Evolutionary conservation across 2,797 vertebrate genomes (phyloP).

Genomic region (Thripadectes ignobilis): DNA sequence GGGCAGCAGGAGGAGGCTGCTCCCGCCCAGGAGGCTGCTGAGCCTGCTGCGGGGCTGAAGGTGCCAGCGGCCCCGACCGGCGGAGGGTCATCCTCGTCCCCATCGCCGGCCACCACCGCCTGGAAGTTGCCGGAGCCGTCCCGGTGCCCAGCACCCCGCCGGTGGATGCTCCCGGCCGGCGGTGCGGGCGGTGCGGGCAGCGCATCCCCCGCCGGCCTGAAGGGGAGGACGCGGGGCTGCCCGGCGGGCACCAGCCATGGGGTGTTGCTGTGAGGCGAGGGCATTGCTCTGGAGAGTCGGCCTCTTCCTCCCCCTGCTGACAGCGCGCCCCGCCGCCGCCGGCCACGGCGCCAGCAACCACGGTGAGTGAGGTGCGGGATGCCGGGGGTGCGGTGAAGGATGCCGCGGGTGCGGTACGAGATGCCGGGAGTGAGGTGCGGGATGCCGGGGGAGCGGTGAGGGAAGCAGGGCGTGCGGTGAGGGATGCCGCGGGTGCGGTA

Average conservation of each 20-base stretch:
- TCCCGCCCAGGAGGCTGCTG: background rate
- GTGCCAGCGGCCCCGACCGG: background rate
- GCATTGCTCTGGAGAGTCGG: conserved; percentile 70
- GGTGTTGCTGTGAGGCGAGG: conserved; percentile 47
- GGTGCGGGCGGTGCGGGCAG: background rate
- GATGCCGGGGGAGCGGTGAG: background rate
- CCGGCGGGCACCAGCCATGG: conserved; percentile 60
- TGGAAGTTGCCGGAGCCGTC: conserved; percentile 33
- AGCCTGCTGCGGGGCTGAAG: background rate
- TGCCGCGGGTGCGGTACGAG: no score
- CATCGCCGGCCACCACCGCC: background rate
- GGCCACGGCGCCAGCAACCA: conserved; percentile 73
- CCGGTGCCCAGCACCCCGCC: background rate
- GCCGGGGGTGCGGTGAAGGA: no score
- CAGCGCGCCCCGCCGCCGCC: conserved; percentile 57
- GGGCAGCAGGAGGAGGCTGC: background rate
- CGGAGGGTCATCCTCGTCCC: background rate
- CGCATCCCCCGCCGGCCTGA: background rate
- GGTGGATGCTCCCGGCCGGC: background rate
- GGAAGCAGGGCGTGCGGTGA: no score
- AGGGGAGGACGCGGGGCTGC: conserved; percentile 11
- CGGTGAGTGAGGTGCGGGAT: conserved; percentile 53
- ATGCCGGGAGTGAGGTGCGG: no score
- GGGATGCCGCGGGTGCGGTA: no score
- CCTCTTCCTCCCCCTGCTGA: conserved; percentile 72